Evolutionary conservation across 2,113 vertebrate species (phyloP).

Genomic region (Callipepla squamata): DNA sequence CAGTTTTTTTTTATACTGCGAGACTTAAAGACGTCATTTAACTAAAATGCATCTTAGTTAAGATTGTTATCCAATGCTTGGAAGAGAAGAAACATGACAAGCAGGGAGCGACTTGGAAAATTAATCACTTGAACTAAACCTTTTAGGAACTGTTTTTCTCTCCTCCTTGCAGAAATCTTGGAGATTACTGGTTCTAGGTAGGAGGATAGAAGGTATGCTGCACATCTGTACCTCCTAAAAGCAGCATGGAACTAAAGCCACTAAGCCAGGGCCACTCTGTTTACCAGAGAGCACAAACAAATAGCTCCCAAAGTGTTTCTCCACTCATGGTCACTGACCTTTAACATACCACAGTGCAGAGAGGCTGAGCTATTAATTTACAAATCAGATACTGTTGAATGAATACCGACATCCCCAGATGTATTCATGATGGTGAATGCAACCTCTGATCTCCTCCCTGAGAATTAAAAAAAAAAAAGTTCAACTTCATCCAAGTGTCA

Average conservation of each 20-base stretch:
- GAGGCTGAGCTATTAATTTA: constrained; percentile 51
- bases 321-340: constrained; percentile 34
- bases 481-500: constrained; percentile 30
- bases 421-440: constrained; percentile 2
- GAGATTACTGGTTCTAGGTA: constrained; percentile 35
- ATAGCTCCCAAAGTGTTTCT: constrained; percentile 4
- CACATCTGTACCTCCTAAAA: constrained; percentile 46
- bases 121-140: constrained; percentile 10
- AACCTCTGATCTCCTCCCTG: constrained; percentile 24
- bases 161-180: constrained; percentile 2
- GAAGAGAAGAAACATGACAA: neutral
- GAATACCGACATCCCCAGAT: constrained; percentile 20
- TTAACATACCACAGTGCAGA: constrained; percentile 29
- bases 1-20: neutral
- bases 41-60: constrained; percentile 25
- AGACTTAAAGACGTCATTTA: neutral
- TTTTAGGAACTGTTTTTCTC: neutral
- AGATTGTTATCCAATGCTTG: constrained; percentile 23
- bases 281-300: constrained; percentile 38
- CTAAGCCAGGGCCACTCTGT: constrained; percentile 20
- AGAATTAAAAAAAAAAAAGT: neutral
- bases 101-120: constrained; percentile 24
- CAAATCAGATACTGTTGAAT: constrained; percentile 18
- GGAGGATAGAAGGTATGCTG: neutral
- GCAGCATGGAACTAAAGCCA: constrained; percentile 27